Conservation (phyloP, 2,888 invertebrate genomes). For the Willowsia nigromaculata region DNA sequence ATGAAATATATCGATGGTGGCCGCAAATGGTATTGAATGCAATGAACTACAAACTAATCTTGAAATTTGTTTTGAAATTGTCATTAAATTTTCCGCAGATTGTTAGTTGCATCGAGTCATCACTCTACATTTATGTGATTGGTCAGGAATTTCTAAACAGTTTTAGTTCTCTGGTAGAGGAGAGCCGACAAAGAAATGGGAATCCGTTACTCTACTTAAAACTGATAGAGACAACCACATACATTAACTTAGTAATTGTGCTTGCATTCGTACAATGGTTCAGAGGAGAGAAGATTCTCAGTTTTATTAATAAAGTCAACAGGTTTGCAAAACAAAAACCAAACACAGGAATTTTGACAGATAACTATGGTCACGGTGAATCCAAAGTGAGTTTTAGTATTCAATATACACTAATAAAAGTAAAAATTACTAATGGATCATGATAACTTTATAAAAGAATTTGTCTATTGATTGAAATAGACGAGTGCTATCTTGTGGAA, state of each 20-base stretch:
- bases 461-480: not conserved
- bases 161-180: not conserved
- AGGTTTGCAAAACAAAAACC: not conserved
- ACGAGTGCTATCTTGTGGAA: not conserved
- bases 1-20: not conserved
- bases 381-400: not conserved
- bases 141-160: not conserved
- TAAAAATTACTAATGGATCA: no score
- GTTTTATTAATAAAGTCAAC: constrained; percentile 2
- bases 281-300: not conserved
- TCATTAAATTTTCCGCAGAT: not conserved
- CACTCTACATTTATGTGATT: not conserved
- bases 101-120: not conserved
- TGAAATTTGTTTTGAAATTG: not conserved
- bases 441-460: no score
- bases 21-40: not conserved
- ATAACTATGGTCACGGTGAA: not conserved
- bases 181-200: not conserved
- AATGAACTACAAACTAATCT: not conserved
- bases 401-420: no score
- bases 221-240: not conserved
- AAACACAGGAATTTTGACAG: not conserved
- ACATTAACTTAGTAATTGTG: not conserved
- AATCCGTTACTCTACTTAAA: not conserved
- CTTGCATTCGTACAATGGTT: not conserved